Evolutionary conservation across 2,797 vertebrate species (phyloP).

Genomic region (Sebastes itinus): DNA sequence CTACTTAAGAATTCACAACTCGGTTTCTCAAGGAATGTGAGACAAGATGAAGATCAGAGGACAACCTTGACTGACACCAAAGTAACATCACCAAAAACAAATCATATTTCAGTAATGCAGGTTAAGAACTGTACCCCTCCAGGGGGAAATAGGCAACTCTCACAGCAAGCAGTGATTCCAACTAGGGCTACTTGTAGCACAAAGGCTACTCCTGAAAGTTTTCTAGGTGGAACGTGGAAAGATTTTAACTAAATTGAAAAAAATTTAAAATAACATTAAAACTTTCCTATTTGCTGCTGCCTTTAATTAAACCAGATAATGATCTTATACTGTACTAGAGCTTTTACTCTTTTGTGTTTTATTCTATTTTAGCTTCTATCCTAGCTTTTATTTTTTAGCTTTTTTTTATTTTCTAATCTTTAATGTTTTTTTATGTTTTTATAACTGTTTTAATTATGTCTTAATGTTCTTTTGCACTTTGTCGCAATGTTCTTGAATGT

Average conservation of each 20-base stretch:
- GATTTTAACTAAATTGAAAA: background rate
- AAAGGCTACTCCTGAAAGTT: background rate
- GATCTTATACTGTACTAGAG: too few relatives aligned
- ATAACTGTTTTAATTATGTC: too few relatives aligned
- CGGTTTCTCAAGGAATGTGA: slow-evolving; percentile 15
- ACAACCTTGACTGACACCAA: background rate
- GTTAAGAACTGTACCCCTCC: background rate
- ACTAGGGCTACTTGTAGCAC: background rate
- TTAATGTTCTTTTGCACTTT: too few relatives aligned
- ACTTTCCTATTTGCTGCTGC: too few relatives aligned
- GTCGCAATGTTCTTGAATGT: too few relatives aligned
- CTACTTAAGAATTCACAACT: slow-evolving; percentile 26
- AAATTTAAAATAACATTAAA: too few relatives aligned
- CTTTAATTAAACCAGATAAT: too few relatives aligned
- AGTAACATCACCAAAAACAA: background rate
- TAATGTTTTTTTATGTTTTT: too few relatives aligned
- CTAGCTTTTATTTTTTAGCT: too few relatives aligned
- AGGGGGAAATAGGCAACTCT: background rate
- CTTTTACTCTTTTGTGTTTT: too few relatives aligned
- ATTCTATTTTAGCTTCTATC: too few relatives aligned
- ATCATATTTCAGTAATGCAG: background rate
- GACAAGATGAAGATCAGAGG: slow-evolving; percentile 12
- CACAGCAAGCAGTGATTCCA: background rate
- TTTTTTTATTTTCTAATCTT: too few relatives aligned
- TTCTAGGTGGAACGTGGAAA: background rate